Base-by-base conservation (phyloP, 2,113 vertebrate species). In the Tychaedon coryphoeus region DNA sequence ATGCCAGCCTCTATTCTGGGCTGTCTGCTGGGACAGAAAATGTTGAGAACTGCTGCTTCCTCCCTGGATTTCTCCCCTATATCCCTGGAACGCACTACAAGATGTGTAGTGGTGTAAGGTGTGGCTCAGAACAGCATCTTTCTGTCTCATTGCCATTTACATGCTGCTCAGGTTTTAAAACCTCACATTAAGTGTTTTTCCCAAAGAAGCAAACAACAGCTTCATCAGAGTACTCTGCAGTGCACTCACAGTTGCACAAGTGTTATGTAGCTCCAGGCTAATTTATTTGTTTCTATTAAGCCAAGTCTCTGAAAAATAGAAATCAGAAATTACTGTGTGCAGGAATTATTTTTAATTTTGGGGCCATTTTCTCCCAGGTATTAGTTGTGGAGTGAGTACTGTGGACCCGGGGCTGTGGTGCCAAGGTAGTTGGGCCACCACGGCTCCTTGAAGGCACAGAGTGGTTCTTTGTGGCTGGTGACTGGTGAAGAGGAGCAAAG, bases 81-180 rank as follows among this genome's bases (percentile, higher is more conserved):
- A 66, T 60, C 88, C 87, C 95, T 94, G 95, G 95, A 97, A 91
- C 3, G 12, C 87, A 43, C 40, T 54, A 82, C 92, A 84, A 96
- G 71, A 92, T 1, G 33, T 19, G 64, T 62, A 96, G 86, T 17
- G 12, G 82, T 93, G 76, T 92, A 94, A 95, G 92, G 88, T 92
- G 95, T 83, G 1, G 6, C 96, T 93, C 88, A 58, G 29, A 97
- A 70, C 80, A 88, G 73, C 95, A 75, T 96, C 94, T 81, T 96
- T 95, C 93, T 86, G 90, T 91, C 93, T 95, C 92, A 48, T 58
- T 86, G 78, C 96, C 83, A 92, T 97, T 97, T 95, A 76, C 96
- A 97, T 86, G 79, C 96, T 91, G 93, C 91, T 97, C 92, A 89
- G 93, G 92, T 97, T 97, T 97, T 85, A 92, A 97, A 97, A 93